Percentiles rank a stretch among this genome's conserved stretches.
These are phyloP conservation scores for Amblyteles armatorius DNA, from an alignment of 2,888 invertebrate species.

Conservation along the genomic window DNA sequence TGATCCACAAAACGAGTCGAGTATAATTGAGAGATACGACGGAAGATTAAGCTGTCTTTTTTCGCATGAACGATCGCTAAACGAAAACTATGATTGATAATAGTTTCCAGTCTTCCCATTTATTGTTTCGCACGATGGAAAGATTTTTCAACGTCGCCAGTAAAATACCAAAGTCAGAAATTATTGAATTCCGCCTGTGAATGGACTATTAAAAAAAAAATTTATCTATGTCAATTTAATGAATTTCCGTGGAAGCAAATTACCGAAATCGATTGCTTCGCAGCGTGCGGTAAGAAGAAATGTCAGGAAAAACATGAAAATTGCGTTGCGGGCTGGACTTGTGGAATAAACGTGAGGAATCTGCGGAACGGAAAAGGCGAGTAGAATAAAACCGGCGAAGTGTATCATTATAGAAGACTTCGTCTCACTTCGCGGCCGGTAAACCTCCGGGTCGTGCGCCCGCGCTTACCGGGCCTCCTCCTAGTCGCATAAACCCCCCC, in stretches of 20 bases:
- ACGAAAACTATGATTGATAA: background rate
- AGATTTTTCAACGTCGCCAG: background rate
- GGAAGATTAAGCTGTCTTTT: background rate
- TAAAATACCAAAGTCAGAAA: background rate
- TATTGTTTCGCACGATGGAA: background rate
- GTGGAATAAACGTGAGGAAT: conserved; percentile 38
- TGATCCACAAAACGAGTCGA: background rate
- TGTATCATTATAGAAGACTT: conserved; percentile 61
- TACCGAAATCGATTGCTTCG: conserved; percentile 35
- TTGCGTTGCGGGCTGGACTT: conserved; percentile 31
- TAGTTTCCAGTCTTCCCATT: background rate
- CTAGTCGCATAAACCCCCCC: conserved; percentile 16
- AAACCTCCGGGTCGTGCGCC: conserved; percentile 14
- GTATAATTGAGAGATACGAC: background rate
- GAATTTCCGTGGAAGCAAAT: background rate
- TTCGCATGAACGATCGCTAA: background rate
- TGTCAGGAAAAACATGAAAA: conserved; percentile 48
- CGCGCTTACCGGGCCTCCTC: conserved; percentile 6
- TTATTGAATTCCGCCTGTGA: background rate
- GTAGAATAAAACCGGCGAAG: conserved; percentile 55
- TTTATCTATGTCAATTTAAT: background rate
- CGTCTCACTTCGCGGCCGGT: conserved; percentile 68
- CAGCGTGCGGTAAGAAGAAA: background rate
- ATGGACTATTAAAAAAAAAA: too few relatives aligned
- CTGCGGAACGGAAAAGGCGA: conserved; percentile 61